phyloP scores from a whole-genome alignment of 2,113 vertebrate genomes.

The Macroglossus sobrinus region DNA sequence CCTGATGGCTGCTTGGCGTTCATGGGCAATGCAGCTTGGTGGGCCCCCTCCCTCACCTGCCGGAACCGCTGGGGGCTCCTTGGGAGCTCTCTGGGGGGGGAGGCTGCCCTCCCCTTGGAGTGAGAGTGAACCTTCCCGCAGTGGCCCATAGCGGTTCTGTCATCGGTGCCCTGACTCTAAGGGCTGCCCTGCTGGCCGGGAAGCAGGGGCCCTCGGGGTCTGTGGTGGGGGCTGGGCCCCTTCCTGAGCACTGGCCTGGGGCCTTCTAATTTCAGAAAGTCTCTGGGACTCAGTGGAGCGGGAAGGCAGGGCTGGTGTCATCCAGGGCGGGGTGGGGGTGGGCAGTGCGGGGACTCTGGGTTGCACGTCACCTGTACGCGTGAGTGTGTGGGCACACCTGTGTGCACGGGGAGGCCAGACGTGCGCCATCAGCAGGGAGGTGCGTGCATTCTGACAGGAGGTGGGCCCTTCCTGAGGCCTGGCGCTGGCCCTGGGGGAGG shows the following conservation, averaged over 20 bases:
- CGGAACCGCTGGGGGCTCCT: no score
- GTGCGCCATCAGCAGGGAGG: neutral
- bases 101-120: neutral
- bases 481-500: neutral
- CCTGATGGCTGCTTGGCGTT: rapidly evolving
- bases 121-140: neutral
- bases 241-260: slow-evolving; percentile 20
- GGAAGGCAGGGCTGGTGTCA: neutral
- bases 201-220: rapidly evolving
- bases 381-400: neutral
- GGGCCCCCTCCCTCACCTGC: neutral
- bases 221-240: neutral
- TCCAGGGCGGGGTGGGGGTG: neutral
- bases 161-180: neutral
- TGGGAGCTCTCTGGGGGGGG: neutral
- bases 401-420: neutral
- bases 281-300: slow-evolving; percentile 68
- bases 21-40: neutral
- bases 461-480: neutral
- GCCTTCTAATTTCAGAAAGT: slow-evolving; percentile 79
- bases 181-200: neutral
- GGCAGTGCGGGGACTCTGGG: neutral
- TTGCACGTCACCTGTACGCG: neutral
- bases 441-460: neutral
- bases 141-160: neutral